Percentiles rank a stretch among this genome's conserved stretches.
phyloP scores from a whole-genome alignment of 2,113 vertebrate genomes.

The Sylvietta virens region DNA sequence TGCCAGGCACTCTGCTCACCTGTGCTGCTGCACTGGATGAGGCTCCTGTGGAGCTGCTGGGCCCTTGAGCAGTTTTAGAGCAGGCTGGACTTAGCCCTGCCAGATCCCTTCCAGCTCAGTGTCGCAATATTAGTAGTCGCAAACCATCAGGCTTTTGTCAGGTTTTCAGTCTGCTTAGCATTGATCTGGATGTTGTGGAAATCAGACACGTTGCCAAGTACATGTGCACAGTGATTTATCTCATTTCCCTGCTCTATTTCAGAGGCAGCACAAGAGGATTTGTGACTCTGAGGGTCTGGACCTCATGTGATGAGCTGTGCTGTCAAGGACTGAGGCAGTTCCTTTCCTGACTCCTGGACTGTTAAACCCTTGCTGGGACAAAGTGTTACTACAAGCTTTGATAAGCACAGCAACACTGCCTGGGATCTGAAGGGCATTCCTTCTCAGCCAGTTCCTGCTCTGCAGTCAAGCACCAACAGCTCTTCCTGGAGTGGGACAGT shows the following conservation, averaged over 20 bases:
- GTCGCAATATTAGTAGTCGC: background rate
- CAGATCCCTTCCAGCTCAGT: background rate
- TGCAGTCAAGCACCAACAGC: background rate
- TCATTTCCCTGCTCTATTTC: background rate
- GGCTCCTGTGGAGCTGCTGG: background rate
- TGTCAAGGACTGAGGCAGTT: background rate
- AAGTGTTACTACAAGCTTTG: background rate
- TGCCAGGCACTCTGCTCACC: background rate
- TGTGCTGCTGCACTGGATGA: background rate
- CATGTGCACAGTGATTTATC: fast-evolving
- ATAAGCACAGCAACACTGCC: background rate
- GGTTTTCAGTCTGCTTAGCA: background rate
- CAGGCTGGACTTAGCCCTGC: background rate
- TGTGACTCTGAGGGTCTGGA: background rate
- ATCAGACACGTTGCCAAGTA: background rate
- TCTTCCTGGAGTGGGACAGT: background rate
- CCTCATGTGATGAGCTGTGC: background rate
- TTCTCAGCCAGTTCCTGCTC: background rate
- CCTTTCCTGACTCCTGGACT: background rate
- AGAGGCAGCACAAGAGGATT: background rate
- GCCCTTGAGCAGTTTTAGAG: background rate
- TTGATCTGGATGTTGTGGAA: background rate
- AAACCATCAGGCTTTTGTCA: background rate
- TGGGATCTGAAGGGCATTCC: background rate
- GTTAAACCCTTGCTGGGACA: background rate